These are phyloP conservation scores for Drosophila vallismaia DNA, from an alignment of 2,888 invertebrate species.

Conservation along the genomic window DNA sequence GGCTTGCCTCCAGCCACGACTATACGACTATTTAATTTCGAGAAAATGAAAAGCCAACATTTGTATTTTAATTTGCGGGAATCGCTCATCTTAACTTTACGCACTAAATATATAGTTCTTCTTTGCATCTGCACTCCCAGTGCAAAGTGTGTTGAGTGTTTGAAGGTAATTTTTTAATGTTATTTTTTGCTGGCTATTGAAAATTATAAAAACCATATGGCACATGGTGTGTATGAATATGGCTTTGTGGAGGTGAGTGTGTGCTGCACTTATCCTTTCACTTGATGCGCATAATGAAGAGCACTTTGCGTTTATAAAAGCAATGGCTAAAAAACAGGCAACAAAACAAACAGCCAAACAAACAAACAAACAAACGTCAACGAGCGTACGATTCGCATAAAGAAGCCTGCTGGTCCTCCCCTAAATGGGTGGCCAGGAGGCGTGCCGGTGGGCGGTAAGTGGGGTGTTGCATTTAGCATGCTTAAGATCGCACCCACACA, in stretches of 20 bases:
- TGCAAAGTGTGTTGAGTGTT: slow-evolving; percentile 23
- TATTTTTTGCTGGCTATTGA: slow-evolving; percentile 54
- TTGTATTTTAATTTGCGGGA: background rate
- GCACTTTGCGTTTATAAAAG: slow-evolving; percentile 80
- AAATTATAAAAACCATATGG: slow-evolving; percentile 54
- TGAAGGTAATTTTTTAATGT: slow-evolving; percentile 61
- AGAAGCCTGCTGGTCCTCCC: slow-evolving; percentile 24
- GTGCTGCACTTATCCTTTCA: slow-evolving; percentile 80
- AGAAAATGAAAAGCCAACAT: slow-evolving; percentile 11
- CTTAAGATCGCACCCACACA: slow-evolving; percentile 51
- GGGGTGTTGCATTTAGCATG: slow-evolving; percentile 53
- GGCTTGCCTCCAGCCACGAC: background rate
- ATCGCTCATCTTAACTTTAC: background rate
- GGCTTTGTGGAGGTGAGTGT: slow-evolving; percentile 32
- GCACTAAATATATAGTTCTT: background rate
- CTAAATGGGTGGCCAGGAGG: slow-evolving; percentile 4
- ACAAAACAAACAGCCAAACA: slow-evolving; percentile 48
- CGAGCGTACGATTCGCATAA: slow-evolving; percentile 36
- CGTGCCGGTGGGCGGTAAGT: slow-evolving; percentile 20
- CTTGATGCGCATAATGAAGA: slow-evolving; percentile 81
- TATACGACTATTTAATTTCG: background rate
- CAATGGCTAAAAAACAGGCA: slow-evolving; percentile 60
- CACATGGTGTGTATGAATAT: slow-evolving; percentile 16
- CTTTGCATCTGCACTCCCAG: background rate
- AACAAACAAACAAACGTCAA: slow-evolving; percentile 41